Conservation (phyloP, 2,113 vertebrate species). For the Colinus virginianus region DNA sequence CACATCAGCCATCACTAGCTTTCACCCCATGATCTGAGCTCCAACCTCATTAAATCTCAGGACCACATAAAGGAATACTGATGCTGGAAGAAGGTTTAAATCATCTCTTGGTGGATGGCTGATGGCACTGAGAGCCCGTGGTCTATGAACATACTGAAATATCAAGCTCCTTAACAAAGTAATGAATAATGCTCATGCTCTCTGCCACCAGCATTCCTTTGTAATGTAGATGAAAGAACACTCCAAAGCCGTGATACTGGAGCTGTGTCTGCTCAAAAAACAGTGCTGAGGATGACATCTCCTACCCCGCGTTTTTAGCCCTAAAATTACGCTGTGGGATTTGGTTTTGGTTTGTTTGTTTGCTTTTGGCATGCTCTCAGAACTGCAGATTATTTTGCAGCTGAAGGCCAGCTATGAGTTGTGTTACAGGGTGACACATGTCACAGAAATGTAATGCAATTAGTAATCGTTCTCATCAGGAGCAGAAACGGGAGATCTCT, state of each 20-base stretch:
- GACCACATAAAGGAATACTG: not conserved
- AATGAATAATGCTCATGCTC: conserved; percentile 35
- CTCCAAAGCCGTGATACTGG: not conserved
- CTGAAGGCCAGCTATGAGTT: not conserved
- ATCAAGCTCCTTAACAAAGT: conserved; percentile 38
- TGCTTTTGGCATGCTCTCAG: not conserved
- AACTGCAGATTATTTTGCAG: not conserved
- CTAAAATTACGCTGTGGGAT: not conserved
- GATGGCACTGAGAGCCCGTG: not conserved
- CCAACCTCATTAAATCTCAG: not conserved
- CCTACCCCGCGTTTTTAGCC: not conserved
- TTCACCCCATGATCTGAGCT: not conserved
- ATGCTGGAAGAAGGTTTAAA: not conserved
- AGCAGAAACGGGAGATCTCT: not conserved
- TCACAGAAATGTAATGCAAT: not conserved
- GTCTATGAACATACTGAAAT: not conserved
- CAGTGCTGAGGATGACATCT: not conserved
- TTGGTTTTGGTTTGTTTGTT: not conserved
- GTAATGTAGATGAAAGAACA: conserved; percentile 62
- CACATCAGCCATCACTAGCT: not conserved
- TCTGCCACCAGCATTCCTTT: conserved; percentile 49
- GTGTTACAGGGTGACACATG: not conserved
- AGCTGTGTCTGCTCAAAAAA: not conserved
- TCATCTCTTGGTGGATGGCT: not conserved
- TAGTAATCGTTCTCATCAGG: not conserved